Evolutionary conservation across 2,888 invertebrate genomes (phyloP).

Genomic region (Pachycephus smyrnensis): DNA sequence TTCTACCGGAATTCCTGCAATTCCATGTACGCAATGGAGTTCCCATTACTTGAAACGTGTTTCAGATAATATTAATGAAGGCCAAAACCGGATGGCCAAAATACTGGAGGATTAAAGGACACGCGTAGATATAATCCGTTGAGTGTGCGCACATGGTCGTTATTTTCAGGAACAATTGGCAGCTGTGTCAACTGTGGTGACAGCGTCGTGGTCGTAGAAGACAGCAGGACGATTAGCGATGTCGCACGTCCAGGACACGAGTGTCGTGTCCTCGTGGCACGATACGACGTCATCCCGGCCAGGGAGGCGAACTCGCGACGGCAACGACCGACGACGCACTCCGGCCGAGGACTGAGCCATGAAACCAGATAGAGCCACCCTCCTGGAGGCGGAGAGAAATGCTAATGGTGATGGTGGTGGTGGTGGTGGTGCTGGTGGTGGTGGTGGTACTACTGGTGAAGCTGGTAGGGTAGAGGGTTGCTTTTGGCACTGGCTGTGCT

Average conservation of each 20-base stretch:
- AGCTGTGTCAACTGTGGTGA: neutral
- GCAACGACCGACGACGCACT: constrained; percentile 39
- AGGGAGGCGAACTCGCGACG: constrained; percentile 13
- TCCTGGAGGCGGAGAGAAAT: neutral
- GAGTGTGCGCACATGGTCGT: neutral
- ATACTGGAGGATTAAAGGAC: neutral
- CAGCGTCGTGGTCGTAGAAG: neutral
- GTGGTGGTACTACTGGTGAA: neutral
- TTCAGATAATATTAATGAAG: neutral
- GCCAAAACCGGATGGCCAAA: neutral
- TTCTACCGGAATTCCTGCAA: neutral
- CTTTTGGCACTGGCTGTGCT: neutral
- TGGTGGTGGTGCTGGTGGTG: constrained; percentile 12
- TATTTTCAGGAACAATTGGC: neutral
- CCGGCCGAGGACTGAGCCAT: constrained; percentile 60
- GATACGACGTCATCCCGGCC: constrained; percentile 12
- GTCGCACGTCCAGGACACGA: constrained; percentile 17
- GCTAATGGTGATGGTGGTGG: constrained; percentile 11
- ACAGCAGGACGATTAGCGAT: neutral
- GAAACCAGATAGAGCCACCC: constrained; percentile 23
- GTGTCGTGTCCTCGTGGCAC: constrained; percentile 15
- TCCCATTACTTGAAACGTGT: neutral
- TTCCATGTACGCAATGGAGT: neutral
- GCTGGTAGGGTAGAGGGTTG: neutral
- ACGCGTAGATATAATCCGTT: neutral